These are phyloP conservation scores for Patagioenas fasciata DNA, from an alignment of 2,113 vertebrate species.

Conservation along the genomic window DNA sequence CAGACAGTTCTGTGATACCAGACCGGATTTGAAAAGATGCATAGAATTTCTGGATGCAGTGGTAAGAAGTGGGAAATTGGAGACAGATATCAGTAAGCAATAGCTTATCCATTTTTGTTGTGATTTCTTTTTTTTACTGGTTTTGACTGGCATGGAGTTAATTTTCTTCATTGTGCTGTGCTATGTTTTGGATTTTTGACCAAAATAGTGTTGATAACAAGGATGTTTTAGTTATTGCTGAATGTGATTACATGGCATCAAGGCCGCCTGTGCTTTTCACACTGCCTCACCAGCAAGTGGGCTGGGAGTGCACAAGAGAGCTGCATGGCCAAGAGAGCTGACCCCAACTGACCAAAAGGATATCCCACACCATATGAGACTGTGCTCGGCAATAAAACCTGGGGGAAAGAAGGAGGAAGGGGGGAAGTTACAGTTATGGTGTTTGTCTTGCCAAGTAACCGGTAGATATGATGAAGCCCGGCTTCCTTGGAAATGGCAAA, in stretches of 20 bases:
- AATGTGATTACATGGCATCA: not conserved
- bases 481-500: not conserved
- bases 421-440: not conserved
- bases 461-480: not conserved
- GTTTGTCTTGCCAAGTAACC: not conserved
- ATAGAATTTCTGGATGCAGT: constrained; percentile 90
- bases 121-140: not conserved
- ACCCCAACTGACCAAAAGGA: not conserved
- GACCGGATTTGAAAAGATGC: constrained; percentile 80
- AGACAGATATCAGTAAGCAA: not conserved
- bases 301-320: not conserved
- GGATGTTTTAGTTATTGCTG: not conserved
- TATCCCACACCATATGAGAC: rapidly evolving
- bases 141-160: not conserved
- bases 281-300: not conserved
- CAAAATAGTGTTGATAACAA: not conserved
- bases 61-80: constrained; percentile 76
- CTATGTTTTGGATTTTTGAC: not conserved
- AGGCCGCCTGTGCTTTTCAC: not conserved
- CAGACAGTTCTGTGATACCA: constrained; percentile 89
- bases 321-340: not conserved
- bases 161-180: not conserved
- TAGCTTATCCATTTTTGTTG: not conserved
- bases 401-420: not conserved
- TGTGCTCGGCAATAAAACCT: not conserved